A percentile compares a stretch with the other conserved stretches of the same genome.
These are phyloP conservation scores for Heterodera filipjevi DNA, from an alignment of 2,888 invertebrate genomes.

Conservation along the genomic window DNA sequence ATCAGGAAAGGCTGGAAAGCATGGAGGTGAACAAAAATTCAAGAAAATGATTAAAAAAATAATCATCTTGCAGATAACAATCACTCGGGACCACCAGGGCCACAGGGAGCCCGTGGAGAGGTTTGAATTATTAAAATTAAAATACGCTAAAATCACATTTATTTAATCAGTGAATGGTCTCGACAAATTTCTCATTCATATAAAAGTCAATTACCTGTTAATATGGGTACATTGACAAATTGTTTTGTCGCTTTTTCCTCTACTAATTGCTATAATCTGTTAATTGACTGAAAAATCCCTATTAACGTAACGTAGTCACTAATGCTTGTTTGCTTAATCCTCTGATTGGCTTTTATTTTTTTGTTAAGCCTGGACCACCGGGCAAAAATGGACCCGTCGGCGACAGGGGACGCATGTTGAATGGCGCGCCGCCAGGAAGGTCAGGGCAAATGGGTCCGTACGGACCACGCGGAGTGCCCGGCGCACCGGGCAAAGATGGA, in stretches of 20 bases:
- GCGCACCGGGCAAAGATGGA: slow-evolving; percentile 49
- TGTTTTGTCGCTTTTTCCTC: no score
- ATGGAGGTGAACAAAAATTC: slow-evolving; percentile 40
- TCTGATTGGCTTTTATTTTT: no score
- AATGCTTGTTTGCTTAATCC: no score
- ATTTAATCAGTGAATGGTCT: no score
- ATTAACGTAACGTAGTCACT: no score
- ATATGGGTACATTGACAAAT: no score
- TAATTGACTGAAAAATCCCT: no score
- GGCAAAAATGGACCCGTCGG: not conserved
- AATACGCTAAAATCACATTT: no score
- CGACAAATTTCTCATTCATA: not conserved
- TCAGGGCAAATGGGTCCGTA: not conserved
- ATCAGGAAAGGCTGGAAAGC: slow-evolving; percentile 35
- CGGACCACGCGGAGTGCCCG: slow-evolving; percentile 43
- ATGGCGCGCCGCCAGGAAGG: slow-evolving; percentile 5
- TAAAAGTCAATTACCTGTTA: no score
- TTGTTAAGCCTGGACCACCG: not conserved
- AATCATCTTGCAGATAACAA: slow-evolving; percentile 50
- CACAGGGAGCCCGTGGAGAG: not conserved
- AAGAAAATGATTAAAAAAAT: not conserved
- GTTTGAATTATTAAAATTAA: not conserved
- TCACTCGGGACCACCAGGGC: slow-evolving; percentile 57
- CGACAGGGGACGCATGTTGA: not conserved
- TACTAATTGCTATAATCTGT: no score